A percentile compares a stretch with the other conserved stretches of the same genome.
Conservation (phyloP, 1,140 invertebrate genomes). For the Bombus vancouverensis region DNA sequence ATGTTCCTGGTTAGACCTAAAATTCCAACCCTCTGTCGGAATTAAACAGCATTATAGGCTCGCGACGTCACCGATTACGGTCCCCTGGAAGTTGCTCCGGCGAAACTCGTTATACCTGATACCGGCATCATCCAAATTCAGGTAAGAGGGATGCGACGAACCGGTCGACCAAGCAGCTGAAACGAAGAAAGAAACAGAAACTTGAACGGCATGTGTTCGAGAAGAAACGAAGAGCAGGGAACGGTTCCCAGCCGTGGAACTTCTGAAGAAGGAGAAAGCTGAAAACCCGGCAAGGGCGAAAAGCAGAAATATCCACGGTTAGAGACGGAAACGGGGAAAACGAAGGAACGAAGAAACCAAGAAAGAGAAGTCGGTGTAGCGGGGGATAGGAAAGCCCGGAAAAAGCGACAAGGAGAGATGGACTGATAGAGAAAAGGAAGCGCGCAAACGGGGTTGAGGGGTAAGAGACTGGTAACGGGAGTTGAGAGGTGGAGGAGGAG, state of each 20-base stretch:
- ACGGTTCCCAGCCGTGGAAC: background rate
- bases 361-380: background rate
- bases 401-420: slow-evolving; percentile 15
- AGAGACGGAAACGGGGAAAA: background rate
- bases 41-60: slow-evolving; percentile 15
- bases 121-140: slow-evolving; percentile 13
- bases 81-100: background rate
- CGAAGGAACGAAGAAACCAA: slow-evolving; percentile 9
- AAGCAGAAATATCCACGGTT: background rate
- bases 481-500: slow-evolving; percentile 40
- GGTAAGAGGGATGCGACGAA: slow-evolving; percentile 21
- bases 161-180: background rate
- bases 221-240: background rate
- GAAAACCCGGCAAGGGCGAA: background rate
- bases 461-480: slow-evolving; percentile 11
- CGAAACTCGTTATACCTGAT: slow-evolving; percentile 49
- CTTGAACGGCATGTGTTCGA: background rate
- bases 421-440: slow-evolving; percentile 27
- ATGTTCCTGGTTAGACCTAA: background rate
- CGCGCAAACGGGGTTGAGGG: background rate
- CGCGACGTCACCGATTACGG: slow-evolving; percentile 16
- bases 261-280: background rate
- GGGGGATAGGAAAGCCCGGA: slow-evolving; percentile 9
- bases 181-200: slow-evolving; percentile 19
- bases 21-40: background rate